Base-by-base conservation (phyloP, 2,113 vertebrate genomes). In the Narcine bancroftii region DNA sequence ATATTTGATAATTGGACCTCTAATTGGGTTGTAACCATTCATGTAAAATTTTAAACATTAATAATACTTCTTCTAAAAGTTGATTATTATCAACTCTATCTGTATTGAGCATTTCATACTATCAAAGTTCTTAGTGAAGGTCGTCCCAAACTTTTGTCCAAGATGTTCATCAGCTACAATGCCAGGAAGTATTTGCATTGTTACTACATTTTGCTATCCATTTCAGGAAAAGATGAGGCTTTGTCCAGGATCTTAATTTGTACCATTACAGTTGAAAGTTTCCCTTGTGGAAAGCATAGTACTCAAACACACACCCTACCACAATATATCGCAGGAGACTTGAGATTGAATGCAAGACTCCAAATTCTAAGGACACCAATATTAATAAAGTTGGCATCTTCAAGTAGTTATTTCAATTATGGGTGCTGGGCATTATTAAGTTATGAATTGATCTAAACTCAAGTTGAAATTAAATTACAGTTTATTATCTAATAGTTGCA, bases 311-410 rank as follows among this genome's bases (percentile, higher is more conserved):
- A 36, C 50, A 21, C n/a, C 36, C 13, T 36, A 21, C 15, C 53
- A 79, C 45, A 53, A 45, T 53, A 45, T 53, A 26, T 26, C 77
- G 36, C 17, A 60, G 53, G 53, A 36, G 81, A 87, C 81, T 87
- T 63, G 53, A 87, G 53, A 85, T 83, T 29, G 4, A n/a, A 87
- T 17, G 21, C 21, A 19, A 36, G 19, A 85, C 33, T 87, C n/a
- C 60, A 53, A 63, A 36, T 7, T 36, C 53, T 87, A 24, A 29
- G 77, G 10, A 24, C 53, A 24, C 19, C 21, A 63, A 56, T n/a
- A 83, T 83, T 83, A 83, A 56, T 83, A n/a, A 53, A 83, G 26
- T 56, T 83, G 33, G 29, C 50, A 87, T 60, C 56, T 87, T 63
- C 15, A 63, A 87, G 33, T 1, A 19, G 5, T 33, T 63, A 33